Evolutionary conservation across 2,113 vertebrate species (phyloP).

Genomic region (Speoplatyrhinus poulsoni): DNA sequence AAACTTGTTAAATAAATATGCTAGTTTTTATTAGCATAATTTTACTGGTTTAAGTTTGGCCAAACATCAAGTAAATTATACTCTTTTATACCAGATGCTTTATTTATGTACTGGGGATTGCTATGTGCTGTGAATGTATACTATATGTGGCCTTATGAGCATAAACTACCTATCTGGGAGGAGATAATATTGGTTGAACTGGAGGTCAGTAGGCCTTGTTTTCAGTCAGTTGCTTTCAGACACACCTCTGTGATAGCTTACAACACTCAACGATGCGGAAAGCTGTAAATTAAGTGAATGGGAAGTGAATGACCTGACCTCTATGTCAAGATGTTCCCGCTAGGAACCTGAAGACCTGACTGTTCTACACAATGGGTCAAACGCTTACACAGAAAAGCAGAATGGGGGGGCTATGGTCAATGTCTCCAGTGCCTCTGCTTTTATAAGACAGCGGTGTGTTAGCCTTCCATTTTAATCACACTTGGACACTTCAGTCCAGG

Average conservation of each 20-base stretch:
- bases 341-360: conserved; percentile 6
- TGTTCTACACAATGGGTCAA: conserved; percentile 15
- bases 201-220: conserved; percentile 37
- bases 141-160: conserved; percentile 38
- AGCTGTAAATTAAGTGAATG: conserved; percentile 22
- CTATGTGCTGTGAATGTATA: conserved; percentile 61
- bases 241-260: conserved; percentile 13
- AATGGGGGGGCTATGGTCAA: conserved; percentile 22
- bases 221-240: conserved; percentile 19
- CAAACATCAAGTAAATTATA: conserved; percentile 40
- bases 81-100: conserved; percentile 53
- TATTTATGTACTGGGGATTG: conserved; percentile 61
- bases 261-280: conserved; percentile 3
- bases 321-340: conserved; percentile 19
- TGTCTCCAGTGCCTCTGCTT: conserved; percentile 19
- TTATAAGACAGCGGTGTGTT: conserved; percentile 31
- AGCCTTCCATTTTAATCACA: conserved; percentile 37
- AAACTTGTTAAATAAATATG: too few relatives aligned
- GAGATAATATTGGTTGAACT: conserved; percentile 39
- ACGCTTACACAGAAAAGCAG: conserved; percentile 10
- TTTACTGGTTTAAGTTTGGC: conserved; percentile 22
- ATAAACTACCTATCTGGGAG: conserved; percentile 26
- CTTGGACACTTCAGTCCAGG: conserved; percentile 43
- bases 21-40: too few relatives aligned
- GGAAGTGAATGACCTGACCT: conserved; percentile 32